Evolutionary conservation across 2,888 invertebrate genomes (phyloP), one percentile per base, ranked within the genome.

Genomic region (Nasonovia ribisnigri): DNA sequence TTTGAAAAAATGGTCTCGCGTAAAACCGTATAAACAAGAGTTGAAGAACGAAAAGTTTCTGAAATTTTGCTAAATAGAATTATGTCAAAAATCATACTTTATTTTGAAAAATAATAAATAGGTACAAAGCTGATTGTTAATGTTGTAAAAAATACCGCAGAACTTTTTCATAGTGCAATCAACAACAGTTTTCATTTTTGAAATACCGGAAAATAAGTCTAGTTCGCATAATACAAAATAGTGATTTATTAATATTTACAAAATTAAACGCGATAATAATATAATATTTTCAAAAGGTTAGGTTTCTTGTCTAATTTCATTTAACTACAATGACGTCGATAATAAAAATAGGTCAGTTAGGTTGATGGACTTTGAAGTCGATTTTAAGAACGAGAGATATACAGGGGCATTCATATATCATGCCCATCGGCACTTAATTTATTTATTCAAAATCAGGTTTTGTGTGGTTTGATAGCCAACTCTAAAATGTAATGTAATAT

Each of bases 61-160:
- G 36, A 36, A 57, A 88, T 54, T 36, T 42, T 3, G 54, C 42
- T 57, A 88, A 88, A 88, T 88, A 54, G 29, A 88, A 88, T 88
- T 54, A 54, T 29, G 11, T 5, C 54, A 13, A 42, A 54, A 57
- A 54, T 42, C 54, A 54, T 54, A 88, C 54, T 88, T 88, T 54
- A 88, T 88, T 88, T 54, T 36, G 24, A 36, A 88, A 42, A 51
- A 88, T 54, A 54, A 54, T 24, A 88, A 51, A n/a, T 57, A n/a
- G n/a, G n/a, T n/a, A 29, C 54, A 54, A 2, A 26, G 54, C 54
- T 88, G 88, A 88, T 88, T 57, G 54, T 88, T 57, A 57, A 88
- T 26, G 54, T 54, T 77, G 36, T 77, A 77, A 36, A 8, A 77
- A 77, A 20, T 77, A 77, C 36, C 1, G 77, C 6, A 24, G 8